Base-by-base conservation (phyloP, 1,140 invertebrate species). In the Drosophila albomicans region DNA sequence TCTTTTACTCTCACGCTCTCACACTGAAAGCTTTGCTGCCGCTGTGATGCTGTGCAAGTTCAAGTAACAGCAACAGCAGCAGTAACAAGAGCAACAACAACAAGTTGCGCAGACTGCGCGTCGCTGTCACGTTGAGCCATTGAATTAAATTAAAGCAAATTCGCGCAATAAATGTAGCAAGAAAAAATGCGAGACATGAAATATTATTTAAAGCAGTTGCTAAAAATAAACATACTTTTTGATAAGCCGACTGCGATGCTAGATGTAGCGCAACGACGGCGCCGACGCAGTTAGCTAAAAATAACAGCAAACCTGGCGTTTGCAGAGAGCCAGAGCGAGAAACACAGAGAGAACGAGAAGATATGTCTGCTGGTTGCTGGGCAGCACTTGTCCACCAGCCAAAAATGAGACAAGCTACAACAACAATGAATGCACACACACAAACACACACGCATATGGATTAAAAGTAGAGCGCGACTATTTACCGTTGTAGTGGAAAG, bases 71-170 rank as follows among this genome's bases (percentile, higher is more conserved):
- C 25, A 59, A 5, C 38, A 64, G 20, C 49, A 54, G 35, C 30
- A 71, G 13, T 41, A 56, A 30, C 15, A 54, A 52, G 5, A 59
- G 5, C 32, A 71, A 28, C 51, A 64, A 30, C 16, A 54, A 54
- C 10, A 61, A 61, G 8, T 25, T 10, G 7, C 4, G 51, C 41
- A 63, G 51, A 66, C 61, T 71, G 56, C 43, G 54, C 79, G 48
- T 58, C 57, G 56, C 64, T 72, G 61, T 67, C 59, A 59, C 38
- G 49, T 61, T 64, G 78, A 57, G 65, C 59, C 67, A 69, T 72
- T 84, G 78, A 75, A 88, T 84, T 79, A 82, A 87, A 89, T 89
- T 84, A 88, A 80, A 59, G 65, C 80, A 78, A 88, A 80, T 89
- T 87, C 69, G 78, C 78, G 49, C 78, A 84, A 75, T 77, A 72